phyloP scores from a whole-genome alignment of 2,113 vertebrate species.

The Ceuthmochares aereus region DNA sequence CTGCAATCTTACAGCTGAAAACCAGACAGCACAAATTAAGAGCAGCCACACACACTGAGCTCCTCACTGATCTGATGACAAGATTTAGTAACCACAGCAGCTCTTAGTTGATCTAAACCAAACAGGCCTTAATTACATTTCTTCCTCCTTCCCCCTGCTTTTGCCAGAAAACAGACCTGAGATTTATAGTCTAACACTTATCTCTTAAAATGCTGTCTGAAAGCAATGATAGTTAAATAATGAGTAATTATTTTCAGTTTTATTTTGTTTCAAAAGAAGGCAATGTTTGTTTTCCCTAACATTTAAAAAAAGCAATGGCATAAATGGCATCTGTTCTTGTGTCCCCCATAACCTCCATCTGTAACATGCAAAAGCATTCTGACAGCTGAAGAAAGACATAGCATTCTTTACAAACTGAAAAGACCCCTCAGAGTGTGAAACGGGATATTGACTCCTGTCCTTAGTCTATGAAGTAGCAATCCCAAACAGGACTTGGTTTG shows the following conservation, averaged over 20 bases:
- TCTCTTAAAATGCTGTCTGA: background rate
- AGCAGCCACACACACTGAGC: background rate
- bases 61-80: background rate
- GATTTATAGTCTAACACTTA: background rate
- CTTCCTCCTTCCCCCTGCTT: background rate
- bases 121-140: background rate
- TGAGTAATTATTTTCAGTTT: background rate
- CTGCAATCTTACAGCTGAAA: background rate
- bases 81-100: background rate
- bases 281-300: background rate
- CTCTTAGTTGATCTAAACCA: background rate
- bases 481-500: background rate
- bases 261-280: background rate
- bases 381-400: background rate
- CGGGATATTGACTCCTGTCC: background rate
- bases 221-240: background rate
- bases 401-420: background rate
- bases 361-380: background rate
- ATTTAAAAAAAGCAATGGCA: background rate
- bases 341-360: background rate
- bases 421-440: background rate
- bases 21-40: background rate
- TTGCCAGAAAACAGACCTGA: background rate
- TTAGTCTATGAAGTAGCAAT: background rate
- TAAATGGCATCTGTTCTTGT: background rate